Conservation (phyloP, 2,797 vertebrate species). For the Rachycentron canadum region DNA sequence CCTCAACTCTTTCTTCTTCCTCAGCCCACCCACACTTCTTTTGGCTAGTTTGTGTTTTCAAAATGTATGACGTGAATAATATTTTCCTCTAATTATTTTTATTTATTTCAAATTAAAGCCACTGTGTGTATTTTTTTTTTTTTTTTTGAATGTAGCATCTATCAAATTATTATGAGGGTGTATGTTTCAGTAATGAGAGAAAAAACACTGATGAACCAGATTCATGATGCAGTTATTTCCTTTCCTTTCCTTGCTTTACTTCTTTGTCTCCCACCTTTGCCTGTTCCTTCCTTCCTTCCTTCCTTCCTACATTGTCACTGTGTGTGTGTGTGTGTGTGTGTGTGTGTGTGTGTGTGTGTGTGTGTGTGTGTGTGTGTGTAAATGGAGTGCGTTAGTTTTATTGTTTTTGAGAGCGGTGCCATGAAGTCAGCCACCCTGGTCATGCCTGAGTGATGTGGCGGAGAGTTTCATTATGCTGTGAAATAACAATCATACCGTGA, state of each 20-base stretch:
- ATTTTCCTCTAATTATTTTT: background rate
- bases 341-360: slow-evolving; percentile 4
- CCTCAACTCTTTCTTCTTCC: background rate
- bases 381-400: background rate
- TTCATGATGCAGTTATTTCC: no score
- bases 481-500: slow-evolving; percentile 61
- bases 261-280: background rate
- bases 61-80: background rate
- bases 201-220: background rate
- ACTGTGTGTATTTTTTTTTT: background rate
- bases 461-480: slow-evolving; percentile 63
- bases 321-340: slow-evolving; percentile 11
- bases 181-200: background rate
- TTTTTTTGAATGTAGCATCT: background rate
- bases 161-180: background rate
- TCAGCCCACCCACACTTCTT: background rate
- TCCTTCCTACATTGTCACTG: background rate
- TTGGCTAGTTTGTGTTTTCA: background rate
- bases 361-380: background rate
- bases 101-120: background rate
- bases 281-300: background rate
- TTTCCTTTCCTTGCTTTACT: no score
- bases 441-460: slow-evolving; percentile 44
- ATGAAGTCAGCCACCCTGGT: slow-evolving; percentile 51
- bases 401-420: slow-evolving; percentile 31